Evolutionary conservation across 2,113 vertebrate genomes (phyloP).

Genomic region (Odocoileus hemionus): DNA sequence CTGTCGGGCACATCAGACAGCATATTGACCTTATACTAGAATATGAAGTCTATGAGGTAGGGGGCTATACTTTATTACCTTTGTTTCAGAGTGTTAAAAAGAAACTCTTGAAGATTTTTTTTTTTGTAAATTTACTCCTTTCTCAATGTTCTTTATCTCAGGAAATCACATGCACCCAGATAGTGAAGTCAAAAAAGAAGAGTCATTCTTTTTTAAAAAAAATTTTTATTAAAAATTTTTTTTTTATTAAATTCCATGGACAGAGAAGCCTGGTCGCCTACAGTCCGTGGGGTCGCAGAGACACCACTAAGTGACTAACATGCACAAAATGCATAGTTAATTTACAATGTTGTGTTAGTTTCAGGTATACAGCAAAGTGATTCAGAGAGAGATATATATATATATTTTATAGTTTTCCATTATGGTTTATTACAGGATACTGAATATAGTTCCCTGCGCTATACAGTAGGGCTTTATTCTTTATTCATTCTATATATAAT

Average conservation of each 20-base stretch:
- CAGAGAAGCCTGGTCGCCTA: background rate
- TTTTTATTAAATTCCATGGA: background rate
- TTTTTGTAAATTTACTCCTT: background rate
- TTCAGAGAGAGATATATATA: background rate
- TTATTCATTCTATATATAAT: background rate
- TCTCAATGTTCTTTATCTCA: background rate
- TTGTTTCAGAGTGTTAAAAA: background rate
- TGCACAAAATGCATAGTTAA: background rate
- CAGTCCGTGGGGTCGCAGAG: background rate
- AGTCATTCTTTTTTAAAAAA: background rate
- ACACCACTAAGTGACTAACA: background rate
- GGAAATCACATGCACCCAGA: background rate
- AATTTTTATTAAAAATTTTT: fast-evolving
- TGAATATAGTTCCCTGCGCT: background rate
- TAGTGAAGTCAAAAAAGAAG: background rate
- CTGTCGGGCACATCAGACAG: background rate
- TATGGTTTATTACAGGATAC: background rate
- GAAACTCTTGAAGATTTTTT: background rate
- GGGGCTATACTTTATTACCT: background rate
- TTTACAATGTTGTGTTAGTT: background rate
- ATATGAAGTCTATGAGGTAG: background rate
- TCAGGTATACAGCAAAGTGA: background rate
- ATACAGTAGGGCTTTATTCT: background rate
- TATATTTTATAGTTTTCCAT: background rate
- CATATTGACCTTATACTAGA: background rate